A percentile compares a stretch with the other conserved stretches of the same genome.
These are phyloP conservation scores for Piezodorus guildinii DNA, from an alignment of 1,140 invertebrate species.

Conservation along the genomic window DNA sequence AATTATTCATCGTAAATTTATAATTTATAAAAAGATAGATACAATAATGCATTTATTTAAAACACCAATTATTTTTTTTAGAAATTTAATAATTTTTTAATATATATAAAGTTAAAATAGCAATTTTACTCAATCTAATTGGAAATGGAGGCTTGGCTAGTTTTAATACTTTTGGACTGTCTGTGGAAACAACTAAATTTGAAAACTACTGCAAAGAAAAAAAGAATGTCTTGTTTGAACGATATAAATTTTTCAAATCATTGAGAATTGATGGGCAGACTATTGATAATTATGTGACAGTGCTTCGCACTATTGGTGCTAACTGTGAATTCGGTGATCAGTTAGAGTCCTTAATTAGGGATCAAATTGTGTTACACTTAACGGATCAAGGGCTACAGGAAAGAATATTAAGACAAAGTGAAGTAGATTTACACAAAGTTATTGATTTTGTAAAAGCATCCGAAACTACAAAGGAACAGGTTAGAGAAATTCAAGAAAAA, in stretches of 20 bases:
- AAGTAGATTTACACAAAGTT: not conserved
- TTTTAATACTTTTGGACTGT: constrained; percentile 22
- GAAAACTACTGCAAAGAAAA: not conserved
- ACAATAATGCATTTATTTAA: too few relatives aligned
- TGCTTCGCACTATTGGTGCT: not conserved
- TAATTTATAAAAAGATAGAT: too few relatives aligned
- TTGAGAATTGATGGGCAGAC: not conserved
- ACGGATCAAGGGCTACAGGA: not conserved
- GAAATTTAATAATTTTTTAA: too few relatives aligned
- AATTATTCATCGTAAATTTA: too few relatives aligned
- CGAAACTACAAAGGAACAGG: not conserved
- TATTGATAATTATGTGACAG: not conserved
- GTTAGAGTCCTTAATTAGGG: not conserved
- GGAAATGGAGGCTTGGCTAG: constrained; percentile 20
- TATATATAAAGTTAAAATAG: too few relatives aligned
- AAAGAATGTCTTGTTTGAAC: not conserved
- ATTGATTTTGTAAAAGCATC: not conserved
- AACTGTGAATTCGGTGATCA: not conserved
- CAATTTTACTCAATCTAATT: constrained; percentile 26
- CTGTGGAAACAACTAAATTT: not conserved
- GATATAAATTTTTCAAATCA: not conserved
- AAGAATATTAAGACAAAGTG: not conserved
- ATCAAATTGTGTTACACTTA: not conserved
- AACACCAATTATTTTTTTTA: too few relatives aligned
- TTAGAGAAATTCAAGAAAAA: too few relatives aligned